Percentiles rank a stretch among this genome's conserved stretches.
phyloP scores from a whole-genome alignment of 1,140 invertebrate species.

The Varroa destructor region DNA sequence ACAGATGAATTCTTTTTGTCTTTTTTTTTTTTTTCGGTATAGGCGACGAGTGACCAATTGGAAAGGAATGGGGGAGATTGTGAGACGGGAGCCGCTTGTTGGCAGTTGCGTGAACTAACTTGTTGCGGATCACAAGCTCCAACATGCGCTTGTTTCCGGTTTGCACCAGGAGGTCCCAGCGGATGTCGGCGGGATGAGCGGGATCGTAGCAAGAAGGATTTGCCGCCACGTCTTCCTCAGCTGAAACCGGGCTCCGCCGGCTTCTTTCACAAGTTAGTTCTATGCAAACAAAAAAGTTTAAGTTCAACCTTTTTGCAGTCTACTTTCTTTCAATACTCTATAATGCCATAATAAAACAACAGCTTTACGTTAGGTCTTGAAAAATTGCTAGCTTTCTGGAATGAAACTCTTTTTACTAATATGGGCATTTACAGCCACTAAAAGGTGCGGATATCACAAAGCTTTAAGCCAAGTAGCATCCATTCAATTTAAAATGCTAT shows the following conservation, averaged over 20 bases:
- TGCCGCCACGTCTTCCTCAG: neutral
- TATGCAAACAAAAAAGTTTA: neutral
- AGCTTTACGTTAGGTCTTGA: no score
- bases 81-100: neutral
- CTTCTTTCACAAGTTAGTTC: constrained; percentile 16
- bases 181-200: constrained; percentile 11
- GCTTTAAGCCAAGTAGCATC: no score
- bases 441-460: no score
- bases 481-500: no score
- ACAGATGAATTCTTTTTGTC: no score
- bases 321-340: no score
- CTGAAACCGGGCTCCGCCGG: constrained; percentile 16
- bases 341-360: no score
- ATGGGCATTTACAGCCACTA: no score
- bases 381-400: no score
- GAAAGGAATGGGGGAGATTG: neutral
- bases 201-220: constrained; percentile 13
- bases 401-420: no score
- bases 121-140: constrained; percentile 13
- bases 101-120: constrained; percentile 10
- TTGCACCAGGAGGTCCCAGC: neutral
- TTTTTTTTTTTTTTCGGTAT: no score
- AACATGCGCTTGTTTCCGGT: constrained; percentile 19
- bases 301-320: neutral
- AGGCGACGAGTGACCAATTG: no score